Evolutionary conservation across 2,113 vertebrate genomes (phyloP).

Genomic region (Apistogramma diplotaenia): DNA sequence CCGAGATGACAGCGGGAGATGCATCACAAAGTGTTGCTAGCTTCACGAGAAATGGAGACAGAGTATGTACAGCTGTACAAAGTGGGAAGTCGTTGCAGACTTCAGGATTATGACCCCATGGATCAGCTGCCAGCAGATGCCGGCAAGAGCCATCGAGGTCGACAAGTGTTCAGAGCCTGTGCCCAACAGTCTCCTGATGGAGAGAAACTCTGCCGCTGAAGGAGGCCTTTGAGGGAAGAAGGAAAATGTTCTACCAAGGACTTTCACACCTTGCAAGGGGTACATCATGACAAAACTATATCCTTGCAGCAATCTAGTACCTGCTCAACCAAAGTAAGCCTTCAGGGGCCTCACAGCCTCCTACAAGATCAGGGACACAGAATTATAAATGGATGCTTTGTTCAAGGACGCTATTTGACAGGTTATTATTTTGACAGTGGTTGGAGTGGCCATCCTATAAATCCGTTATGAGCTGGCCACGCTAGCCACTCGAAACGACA

Average conservation of each 20-base stretch:
- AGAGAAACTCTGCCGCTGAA: neutral
- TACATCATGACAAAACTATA: conserved; percentile 11
- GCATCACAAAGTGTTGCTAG: neutral
- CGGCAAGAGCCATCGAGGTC: neutral
- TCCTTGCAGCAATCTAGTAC: conserved; percentile 32
- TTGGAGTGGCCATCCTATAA: conserved; percentile 17
- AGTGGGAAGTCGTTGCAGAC: neutral
- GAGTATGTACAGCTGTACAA: neutral
- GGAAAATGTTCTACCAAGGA: conserved; percentile 11
- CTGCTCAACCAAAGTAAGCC: conserved; percentile 45
- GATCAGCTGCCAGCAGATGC: neutral
- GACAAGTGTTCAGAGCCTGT: neutral
- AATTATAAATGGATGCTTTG: conserved; percentile 52
- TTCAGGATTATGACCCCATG: neutral
- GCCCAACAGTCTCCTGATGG: neutral
- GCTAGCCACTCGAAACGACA: neutral
- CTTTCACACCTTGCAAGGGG: conserved; percentile 15
- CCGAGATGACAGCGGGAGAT: neutral
- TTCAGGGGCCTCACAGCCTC: conserved; percentile 18
- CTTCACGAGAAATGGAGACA: neutral
- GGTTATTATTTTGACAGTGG: conserved; percentile 56
- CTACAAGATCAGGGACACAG: conserved; percentile 49
- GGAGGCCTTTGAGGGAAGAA: neutral
- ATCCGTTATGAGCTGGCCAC: conserved; percentile 9
- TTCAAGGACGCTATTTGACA: conserved; percentile 55